Percentiles rank a stretch among this genome's conserved stretches.
These are phyloP conservation scores for Carassius carassius DNA, from an alignment of 2,113 vertebrate genomes.

Conservation along the genomic window DNA sequence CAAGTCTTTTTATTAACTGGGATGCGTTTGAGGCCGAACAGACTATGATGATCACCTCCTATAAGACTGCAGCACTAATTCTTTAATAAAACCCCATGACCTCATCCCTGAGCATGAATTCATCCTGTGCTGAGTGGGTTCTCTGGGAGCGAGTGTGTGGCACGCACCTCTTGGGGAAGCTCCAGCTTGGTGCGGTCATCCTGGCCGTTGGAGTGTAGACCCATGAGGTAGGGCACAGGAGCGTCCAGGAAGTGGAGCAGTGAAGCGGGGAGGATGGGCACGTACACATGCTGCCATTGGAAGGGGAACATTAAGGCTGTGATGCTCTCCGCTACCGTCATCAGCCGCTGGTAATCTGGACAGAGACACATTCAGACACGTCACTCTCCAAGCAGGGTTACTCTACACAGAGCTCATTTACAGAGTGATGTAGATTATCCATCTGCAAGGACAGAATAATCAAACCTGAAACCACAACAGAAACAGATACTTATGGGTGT, in stretches of 20 bases:
- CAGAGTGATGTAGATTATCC: neutral
- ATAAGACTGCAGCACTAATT: neutral
- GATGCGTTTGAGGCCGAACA: neutral
- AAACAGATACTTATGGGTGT: neutral
- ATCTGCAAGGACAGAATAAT: neutral
- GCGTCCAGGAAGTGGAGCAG: constrained; percentile 95
- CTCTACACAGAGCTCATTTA: neutral
- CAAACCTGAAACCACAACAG: neutral
- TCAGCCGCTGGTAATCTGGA: constrained; percentile 95
- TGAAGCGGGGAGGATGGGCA: constrained; percentile 92
- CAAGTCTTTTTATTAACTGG: neutral
- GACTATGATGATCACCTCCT: neutral
- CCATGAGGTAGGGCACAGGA: constrained; percentile 96
- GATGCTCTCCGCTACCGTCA: constrained; percentile 93
- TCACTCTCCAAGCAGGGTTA: neutral
- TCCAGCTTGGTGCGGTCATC: constrained; percentile 93
- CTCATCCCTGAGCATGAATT: neutral
- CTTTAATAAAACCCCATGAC: neutral
- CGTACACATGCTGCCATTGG: constrained; percentile 97
- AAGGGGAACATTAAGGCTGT: constrained; percentile 93
- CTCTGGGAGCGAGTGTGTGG: neutral
- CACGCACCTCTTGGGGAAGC: constrained; percentile 91
- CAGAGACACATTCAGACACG: constrained; percentile 2
- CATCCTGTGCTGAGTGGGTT: neutral
- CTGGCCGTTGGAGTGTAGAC: constrained; percentile 88